Evolutionary conservation across 2,888 invertebrate species (phyloP), one percentile per base, ranked within the genome.

Genomic region (Agrotis segetum): DNA sequence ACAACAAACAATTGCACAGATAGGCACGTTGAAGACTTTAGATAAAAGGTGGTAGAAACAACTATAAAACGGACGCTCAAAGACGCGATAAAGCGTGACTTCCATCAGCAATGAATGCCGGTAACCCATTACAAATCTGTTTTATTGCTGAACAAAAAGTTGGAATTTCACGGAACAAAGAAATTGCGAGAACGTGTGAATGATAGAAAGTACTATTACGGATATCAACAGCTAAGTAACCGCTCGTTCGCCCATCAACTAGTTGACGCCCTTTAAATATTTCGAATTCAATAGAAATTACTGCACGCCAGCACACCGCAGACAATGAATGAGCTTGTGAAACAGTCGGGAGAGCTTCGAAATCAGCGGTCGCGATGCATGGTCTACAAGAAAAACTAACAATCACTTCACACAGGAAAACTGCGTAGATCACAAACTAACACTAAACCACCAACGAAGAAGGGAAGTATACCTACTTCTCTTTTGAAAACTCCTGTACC

Each of bases 251-350:
- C 68, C 74, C 87, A 91, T 91, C 91, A 87, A 82, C 88, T 92
- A 92, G 93, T 92, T 93, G 90, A 90, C 89, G 90, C 90, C 90
- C 91, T 92, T 92, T 89, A 90, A 89, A 89, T 88, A 90, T 88
- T 90, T 89, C 88, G 89, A 90, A 84, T 79, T 92, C 89, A 89
- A 88, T 88, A 87, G 84, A 84, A 84, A 85, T 85, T 75, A 79
- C 85, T 81, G 73, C 86, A 81, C 76, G 79, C 77, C 53, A 79
- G 71, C 61, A 71, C 73, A 77, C 75, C 49, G 76, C 73, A 85
- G 65, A 85, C 85, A 86, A 85, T 84, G 83, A 82, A 72, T 59
- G 56, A 74, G 77, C 77, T 84, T 84, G 85, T 83, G 86, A 85
- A 85, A 78, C 73, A 63, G 21, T 56, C 50, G 62, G 73, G 72